Base-by-base conservation (phyloP, 2,888 invertebrate species). In the Tiphia femorata region DNA sequence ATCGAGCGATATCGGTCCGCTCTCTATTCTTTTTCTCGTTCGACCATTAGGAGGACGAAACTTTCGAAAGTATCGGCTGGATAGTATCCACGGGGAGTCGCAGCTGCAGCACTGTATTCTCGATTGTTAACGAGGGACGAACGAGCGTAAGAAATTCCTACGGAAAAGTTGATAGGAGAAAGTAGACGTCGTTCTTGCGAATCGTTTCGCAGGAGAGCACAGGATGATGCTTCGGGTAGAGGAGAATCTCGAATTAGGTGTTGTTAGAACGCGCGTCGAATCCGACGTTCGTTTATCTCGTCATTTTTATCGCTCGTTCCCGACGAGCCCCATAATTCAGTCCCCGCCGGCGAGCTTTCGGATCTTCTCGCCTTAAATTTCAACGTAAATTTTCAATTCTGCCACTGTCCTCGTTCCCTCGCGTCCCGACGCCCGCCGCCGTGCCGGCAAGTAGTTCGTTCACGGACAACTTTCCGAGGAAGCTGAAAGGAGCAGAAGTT, bases 401-500 rank as follows among this genome's bases (percentile, higher is more conserved):
- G 38, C 33, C 30, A 12, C 19, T 8, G 8, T 43, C 27, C 8
- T n/a, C n/a, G n/a, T n/a, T n/a, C n/a, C n/a, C n/a, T n/a, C n/a
- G n/a, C n/a, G n/a, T n/a, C n/a, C n/a, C n/a, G n/a, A n/a, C n/a
- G n/a, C n/a, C n/a, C n/a, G n/a, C n/a, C n/a, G n/a, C n/a, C 5
- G 3, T n/a, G 37, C 20, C 44, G 53, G 57, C 33, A 52, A 53
- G 47, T 43, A 61, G 48, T 64, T 59, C 46, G 57, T 49, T 38
- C 38, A 23, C 57, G 50, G 19, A 30, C 54, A 70, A 70, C 61
- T 68, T 70, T 68, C 48, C 54, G 37, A 63, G 58, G 61, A 64
- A 58, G 46, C 64, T 60, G 69, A 62, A 64, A 58, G 64, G 52
- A 71, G 59, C 57, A 71, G 62, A 69, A 69, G 69, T 69, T 69